These are phyloP conservation scores for Ciconia boyciana DNA, from an alignment of 2,113 vertebrate species.

Conservation along the genomic window DNA sequence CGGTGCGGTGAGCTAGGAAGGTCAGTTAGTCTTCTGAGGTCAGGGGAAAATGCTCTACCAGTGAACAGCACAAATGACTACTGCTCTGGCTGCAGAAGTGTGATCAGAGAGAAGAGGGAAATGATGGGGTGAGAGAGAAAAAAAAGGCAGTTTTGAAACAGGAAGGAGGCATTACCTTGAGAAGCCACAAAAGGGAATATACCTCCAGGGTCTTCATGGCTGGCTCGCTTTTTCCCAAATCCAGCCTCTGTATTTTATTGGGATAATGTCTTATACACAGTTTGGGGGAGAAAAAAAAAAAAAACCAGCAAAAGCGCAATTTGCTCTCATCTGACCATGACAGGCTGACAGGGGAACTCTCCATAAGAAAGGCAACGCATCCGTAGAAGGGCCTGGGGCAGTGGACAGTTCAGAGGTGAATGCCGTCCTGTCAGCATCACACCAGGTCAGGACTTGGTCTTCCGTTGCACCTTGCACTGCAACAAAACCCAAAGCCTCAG, in stretches of 20 bases:
- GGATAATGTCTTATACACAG: background rate
- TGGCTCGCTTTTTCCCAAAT: background rate
- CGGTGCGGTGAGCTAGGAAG: background rate
- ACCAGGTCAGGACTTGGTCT: background rate
- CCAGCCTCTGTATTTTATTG: background rate
- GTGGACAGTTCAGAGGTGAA: background rate
- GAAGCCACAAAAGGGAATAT: background rate
- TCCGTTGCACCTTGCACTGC: background rate
- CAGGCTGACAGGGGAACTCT: background rate
- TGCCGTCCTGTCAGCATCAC: background rate
- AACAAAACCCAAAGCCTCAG: background rate
- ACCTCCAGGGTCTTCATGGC: background rate
- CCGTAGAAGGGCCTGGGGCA: background rate
- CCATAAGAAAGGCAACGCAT: accelerated
- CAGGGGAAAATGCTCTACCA: too few species aligned
- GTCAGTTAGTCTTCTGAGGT: background rate
- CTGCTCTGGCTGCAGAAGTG: background rate
- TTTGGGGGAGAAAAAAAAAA: background rate
- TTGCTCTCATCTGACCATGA: background rate
- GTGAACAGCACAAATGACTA: background rate
- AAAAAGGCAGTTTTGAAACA: background rate
- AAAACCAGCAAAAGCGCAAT: background rate
- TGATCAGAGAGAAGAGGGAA: background rate
- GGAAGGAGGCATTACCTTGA: too few species aligned
- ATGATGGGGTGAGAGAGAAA: background rate